A percentile compares a stretch with the other conserved stretches of the same genome.
phyloP scores from a whole-genome alignment of 2,797 vertebrate genomes.

The Myotis vivesi region DNA sequence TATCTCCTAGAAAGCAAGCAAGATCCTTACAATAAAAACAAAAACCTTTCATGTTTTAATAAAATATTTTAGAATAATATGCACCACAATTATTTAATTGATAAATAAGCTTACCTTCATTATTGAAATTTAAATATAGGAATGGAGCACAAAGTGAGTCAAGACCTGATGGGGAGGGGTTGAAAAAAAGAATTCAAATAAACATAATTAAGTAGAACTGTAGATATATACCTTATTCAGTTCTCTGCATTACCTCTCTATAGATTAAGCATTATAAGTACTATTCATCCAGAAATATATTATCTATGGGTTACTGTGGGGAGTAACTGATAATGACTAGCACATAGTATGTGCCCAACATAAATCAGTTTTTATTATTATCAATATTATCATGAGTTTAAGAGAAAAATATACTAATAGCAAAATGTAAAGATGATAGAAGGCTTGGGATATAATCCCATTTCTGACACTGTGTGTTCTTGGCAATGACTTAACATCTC shows the following conservation, averaged over 20 bases:
- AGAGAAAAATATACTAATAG: background rate
- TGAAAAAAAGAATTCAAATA: conserved; percentile 32
- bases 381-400: background rate
- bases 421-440: background rate
- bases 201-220: background rate
- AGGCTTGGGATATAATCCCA: background rate
- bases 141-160: conserved; percentile 99
- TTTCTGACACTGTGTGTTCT: background rate
- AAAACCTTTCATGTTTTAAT: background rate
- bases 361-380: background rate
- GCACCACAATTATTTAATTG: background rate
- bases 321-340: background rate
- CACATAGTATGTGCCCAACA: background rate
- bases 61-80: conserved; percentile 14
- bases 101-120: conserved; percentile 89
- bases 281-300: background rate
- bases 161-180: conserved; percentile 86
- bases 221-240: background rate
- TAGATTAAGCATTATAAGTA: background rate
- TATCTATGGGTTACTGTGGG: background rate
- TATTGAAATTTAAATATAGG: conserved; percentile 98
- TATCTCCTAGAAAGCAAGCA: background rate
- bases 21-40: background rate
- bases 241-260: background rate
- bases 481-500: background rate